Percentiles rank a stretch among this genome's conserved stretches.
These are phyloP conservation scores for Mesoclemmys tuberculata DNA, from an alignment of 2,113 vertebrate genomes.

Conservation along the genomic window DNA sequence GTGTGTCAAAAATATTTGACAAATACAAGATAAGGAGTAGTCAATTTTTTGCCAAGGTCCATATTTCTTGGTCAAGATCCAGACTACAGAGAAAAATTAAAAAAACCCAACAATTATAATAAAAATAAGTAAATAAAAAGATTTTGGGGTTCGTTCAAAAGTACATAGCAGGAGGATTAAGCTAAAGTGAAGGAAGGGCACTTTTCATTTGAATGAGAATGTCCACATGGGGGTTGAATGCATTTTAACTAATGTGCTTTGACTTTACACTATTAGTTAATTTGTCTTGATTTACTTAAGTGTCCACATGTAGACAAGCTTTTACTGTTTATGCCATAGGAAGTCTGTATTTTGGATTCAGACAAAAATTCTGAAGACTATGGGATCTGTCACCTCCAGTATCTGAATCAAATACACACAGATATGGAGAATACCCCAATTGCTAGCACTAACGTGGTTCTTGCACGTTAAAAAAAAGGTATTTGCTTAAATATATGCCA, in stretches of 20 bases:
- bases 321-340: slow-evolving; percentile 1
- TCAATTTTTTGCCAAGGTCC: too few relatives aligned
- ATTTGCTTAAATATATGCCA: neutral
- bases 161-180: neutral
- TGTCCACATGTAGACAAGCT: neutral
- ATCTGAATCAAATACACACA: neutral
- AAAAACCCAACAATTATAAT: too few relatives aligned
- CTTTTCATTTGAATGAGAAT: slow-evolving; percentile 31
- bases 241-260: slow-evolving; percentile 23
- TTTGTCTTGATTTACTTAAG: slow-evolving; percentile 48
- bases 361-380: neutral
- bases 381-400: rapidly evolving
- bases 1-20: neutral
- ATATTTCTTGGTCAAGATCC: too few relatives aligned
- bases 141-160: too few relatives aligned
- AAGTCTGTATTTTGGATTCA: slow-evolving; percentile 4
- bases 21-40: neutral
- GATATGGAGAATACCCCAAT: neutral
- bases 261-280: slow-evolving; percentile 42
- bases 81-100: too few relatives aligned
- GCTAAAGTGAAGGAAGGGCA: slow-evolving; percentile 21
- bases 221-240: slow-evolving; percentile 38
- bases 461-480: neutral
- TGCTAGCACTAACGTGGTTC: neutral
- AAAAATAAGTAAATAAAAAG: too few relatives aligned